Base-by-base conservation (phyloP, 2,888 invertebrate species). In the Pheosia gnoma region DNA sequence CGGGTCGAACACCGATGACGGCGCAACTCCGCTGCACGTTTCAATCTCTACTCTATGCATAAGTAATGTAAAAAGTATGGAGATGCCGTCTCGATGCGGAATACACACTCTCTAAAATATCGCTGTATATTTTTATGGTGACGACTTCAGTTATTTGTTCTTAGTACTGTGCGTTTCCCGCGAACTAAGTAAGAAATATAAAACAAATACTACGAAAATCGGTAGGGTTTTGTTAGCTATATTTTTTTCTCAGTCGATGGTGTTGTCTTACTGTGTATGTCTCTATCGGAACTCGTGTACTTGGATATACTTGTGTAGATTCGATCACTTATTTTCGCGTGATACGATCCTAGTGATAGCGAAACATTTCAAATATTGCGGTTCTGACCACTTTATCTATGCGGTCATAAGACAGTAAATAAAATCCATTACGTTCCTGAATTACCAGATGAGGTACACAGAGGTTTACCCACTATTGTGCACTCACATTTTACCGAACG, bases 11-110 rank as follows among this genome's bases (percentile, higher is more conserved):
- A 88, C 90, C 90, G 90, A 90, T 91, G 91, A 91, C 89, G 85
- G 74, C 72, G 79, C 90, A 85, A 87, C 89, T 87, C 86, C 88
- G 80, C 83, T 82, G 86, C 86, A 85, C 90, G 90, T 88, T 92
- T 90, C 93, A 93, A 93, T 93, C 91, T 91, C 85, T 90, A 91
- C 85, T 89, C 93, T 91, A 92, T 92, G 92, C 91, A 91, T 93
- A 92, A 91, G 86, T 93, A 92, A 93, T 93, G 90, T 86, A 89
- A 88, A 92, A 92, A 90, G 91, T 91, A 90, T 91, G 91, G 89
- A 90, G 87, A 89, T 88, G 81, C 84, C 80, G 80, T 86, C 75
- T 79, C 85, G 81, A 83, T 83, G 85, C 88, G 86, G 85, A 83
- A 85, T 84, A 89, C 84, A 85, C 82, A 83, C 83, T 82, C 76